Base-by-base conservation (phyloP, 2,888 invertebrate species). In the Merodon equestris region DNA sequence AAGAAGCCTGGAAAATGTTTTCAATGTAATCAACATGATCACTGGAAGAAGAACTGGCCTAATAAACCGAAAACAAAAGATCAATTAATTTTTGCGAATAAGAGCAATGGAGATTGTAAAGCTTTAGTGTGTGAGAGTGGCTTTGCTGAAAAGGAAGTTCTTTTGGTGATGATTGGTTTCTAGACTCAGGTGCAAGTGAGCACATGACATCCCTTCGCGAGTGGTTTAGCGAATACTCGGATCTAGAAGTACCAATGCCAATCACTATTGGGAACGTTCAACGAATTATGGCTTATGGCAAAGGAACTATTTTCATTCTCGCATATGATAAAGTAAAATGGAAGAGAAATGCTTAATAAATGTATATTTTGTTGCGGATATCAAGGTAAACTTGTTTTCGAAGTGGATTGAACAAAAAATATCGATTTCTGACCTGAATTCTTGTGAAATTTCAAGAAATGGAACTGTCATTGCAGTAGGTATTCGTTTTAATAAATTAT, bases 201-300 rank as follows among this genome's bases (percentile, higher is more conserved):
- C 61, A 75, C 40, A 67, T 73, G 73, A 66, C 53, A 0, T 60
- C 27, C 10, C 44, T 51, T 18, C n/a, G 56, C 14, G 63, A 40
- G 40, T 40, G 40, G 40, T 40, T 40, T 40, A 40, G 40, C 10
- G n/a, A n/a, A 14, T 66, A 54, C 14, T 15, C 14, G 10, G 12
- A 66, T 0, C 18, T 73, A 9, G 45, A 66, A 15, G 44, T 17
- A 4, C 73, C 71, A 5, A 17, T 71, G 54, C 44, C 44, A 14
- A 67, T 75, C 14, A 58, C 36, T 44, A 57, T 76, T 15, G 64
- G 75, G 12, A 76, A 81, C 57, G 71, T 71, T 18, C 48, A 38
- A n/a, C 36, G 51, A 17, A 81, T 71, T 5, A 12, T 48, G 18
- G 75, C 81, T n/a, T 45, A 19, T 53, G 63, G 72, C n/a, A 47